Evolutionary conservation across 2,888 invertebrate genomes (phyloP), one percentile per base, ranked within the genome.

Genomic region (Eretmocerus hayati): DNA sequence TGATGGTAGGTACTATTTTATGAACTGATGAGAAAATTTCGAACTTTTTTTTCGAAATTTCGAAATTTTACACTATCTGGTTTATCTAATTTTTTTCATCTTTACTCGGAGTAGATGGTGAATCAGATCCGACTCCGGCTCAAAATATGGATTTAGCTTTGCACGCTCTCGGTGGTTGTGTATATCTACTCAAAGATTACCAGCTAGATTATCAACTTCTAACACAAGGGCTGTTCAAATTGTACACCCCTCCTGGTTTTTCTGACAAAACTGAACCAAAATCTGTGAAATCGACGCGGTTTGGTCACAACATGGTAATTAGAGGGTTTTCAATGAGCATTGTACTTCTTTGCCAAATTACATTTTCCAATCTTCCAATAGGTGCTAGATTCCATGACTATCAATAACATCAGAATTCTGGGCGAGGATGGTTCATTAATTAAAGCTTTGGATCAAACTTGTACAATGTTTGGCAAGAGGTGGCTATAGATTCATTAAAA

Each of bases 401-500:
- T 99, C 52, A 79, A 81, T 46, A 96, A 97, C 74, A 75, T 99
- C 39, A 79, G 82, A 58, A 79, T 88, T 31, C 76, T 85, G 1
- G 89, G 87, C 2, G 81, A 81, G 38, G 83, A 85, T 54, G 87
- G 88, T 6, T 89, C 91, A 2, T 74, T 99, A 46, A 80, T 90
- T 55, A 81, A 84, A 42, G 82, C 83, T 18, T 71, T 99, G 49
- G 91, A 99, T 74, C 81, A 83, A 60, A 97, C 96, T 65, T 81
- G 81, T 16, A 96, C 97, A 2, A 78, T 89, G 48, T 95, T 97
- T 77, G 99, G 96, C 42, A 90, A 87, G 75, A 79, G 87, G 83
- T 84, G 60, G 61, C 16, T 51, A 30, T 47, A 23, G 18, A 37
- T 41, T 15, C 5, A 26, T 31, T 33, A n/a, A n/a, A 46, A 30